Conservation (phyloP, 1,140 invertebrate species). For the Vollenhovia emeryi region DNA sequence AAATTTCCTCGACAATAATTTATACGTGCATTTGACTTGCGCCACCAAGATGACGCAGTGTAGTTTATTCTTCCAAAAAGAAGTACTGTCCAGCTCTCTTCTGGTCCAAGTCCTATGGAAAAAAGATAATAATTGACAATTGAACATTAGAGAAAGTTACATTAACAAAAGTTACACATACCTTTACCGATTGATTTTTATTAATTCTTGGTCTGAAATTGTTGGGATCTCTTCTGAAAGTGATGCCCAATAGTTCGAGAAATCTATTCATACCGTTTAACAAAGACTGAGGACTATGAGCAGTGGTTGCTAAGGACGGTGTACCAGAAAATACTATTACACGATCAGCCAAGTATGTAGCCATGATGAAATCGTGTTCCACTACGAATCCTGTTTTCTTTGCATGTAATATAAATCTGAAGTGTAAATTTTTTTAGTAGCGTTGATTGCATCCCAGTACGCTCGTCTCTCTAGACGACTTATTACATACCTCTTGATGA, state of each 20-base stretch:
- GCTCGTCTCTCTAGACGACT: neutral
- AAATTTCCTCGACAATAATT: conserved; percentile 53
- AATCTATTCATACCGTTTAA: conserved; percentile 99
- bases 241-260: conserved; percentile 98
- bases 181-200: conserved; percentile 98
- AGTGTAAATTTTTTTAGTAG: conserved; percentile 67
- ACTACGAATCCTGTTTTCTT: conserved; percentile 99
- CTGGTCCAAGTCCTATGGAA: conserved; percentile 97
- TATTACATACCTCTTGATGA: conserved; percentile 94
- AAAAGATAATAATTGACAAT: conserved; percentile 65
- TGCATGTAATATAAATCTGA: conserved; percentile 98
- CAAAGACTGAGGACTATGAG: conserved; percentile 96
- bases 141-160: neutral
- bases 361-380: conserved; percentile 99
- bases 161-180: conserved; percentile 77
- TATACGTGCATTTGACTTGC: conserved; percentile 57
- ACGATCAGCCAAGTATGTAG: conserved; percentile 99
- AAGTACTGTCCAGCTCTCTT: conserved; percentile 99
- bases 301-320: conserved; percentile 95
- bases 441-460: neutral
- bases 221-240: conserved; percentile 99
- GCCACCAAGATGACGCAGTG: neutral
- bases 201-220: conserved; percentile 99
- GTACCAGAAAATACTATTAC: conserved; percentile 99
- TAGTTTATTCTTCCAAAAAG: conserved; percentile 96